Base-by-base conservation (phyloP, 1,140 invertebrate genomes). In the Drosophila sproati region DNA sequence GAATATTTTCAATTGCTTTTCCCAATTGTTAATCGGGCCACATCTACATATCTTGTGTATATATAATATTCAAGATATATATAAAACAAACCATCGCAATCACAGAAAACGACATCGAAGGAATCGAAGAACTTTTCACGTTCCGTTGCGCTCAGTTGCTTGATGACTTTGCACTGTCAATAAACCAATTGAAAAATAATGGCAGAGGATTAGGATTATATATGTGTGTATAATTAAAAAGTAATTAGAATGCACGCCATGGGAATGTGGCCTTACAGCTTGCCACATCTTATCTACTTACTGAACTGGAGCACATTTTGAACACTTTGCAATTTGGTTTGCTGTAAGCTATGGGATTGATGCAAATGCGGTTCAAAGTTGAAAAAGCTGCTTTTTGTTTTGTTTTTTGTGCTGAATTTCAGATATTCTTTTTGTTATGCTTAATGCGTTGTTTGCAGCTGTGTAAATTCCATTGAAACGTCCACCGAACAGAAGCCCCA, bases 71-170 rank as follows among this genome's bases (percentile, higher is more conserved):
- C 20, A n/a, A 4, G 3, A 52, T 37, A 39, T 28, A n/a, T n/a
- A 31, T 39, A 37, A 41, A 34, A 55, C 59, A 3, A 7, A 93
- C 93, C 93, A 77, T 94, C 93, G 39, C 93, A 93, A 71, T 94
- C 93, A 41, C 89, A 91, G 6, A 93, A 71, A 10, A 94, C 75
- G 4, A 80, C 54, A 70, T 94, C 93, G 34, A 94, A 94, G 1
- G 93, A 94, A 28, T 90, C 60, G 35, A 93, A 71, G 62, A 94
- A 94, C 0, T 81, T 35, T 8, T 78, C 43, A 0, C 85, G 48
- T 45, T 94, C 83, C 31, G 63, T 45, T 0, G 48, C 28, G 12
- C 43, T 80, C 45, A 92, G 50, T 2, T 90, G 20, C 32, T 82
- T 88, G 5, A 92, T 48, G 34, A 67, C 45, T 37, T 78, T 89